Evolutionary conservation across 2,888 invertebrate genomes (phyloP).

Genomic region (Rotaria socialis): DNA sequence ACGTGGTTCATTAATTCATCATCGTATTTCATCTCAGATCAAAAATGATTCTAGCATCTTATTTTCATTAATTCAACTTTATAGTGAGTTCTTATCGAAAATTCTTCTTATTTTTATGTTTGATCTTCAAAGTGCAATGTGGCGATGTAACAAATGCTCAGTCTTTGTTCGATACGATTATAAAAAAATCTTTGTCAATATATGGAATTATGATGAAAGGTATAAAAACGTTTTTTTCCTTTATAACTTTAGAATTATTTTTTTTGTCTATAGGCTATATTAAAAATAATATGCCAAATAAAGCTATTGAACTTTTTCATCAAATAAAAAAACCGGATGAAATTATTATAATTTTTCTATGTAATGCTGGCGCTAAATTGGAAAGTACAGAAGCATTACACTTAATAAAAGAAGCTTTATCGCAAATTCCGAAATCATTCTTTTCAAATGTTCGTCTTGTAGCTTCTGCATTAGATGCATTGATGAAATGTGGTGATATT

Average conservation of each 20-base stretch:
- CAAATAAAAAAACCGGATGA: neutral
- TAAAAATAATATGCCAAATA: neutral
- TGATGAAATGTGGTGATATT: no score
- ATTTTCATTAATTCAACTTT: neutral
- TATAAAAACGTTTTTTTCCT: neutral
- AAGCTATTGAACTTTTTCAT: neutral
- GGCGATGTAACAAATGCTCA: neutral
- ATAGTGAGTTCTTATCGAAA: neutral
- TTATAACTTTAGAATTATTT: neutral
- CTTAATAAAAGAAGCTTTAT: no score
- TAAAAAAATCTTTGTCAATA: neutral
- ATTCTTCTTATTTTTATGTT: neutral
- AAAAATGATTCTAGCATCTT: no score
- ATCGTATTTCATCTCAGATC: no score
- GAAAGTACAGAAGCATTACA: no score
- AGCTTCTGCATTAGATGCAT: no score
- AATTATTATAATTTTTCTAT: no score
- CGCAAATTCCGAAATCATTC: no score
- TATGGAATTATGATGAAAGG: neutral
- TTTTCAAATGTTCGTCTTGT: no score
- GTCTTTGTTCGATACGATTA: neutral
- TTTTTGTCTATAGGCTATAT: neutral
- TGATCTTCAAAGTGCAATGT: neutral
- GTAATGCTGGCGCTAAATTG: no score
- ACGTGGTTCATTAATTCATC: no score